Evolutionary conservation across 2,113 vertebrate genomes (phyloP), one percentile per base, ranked within the genome.

Genomic region (Phalacrocorax pelagicus): DNA sequence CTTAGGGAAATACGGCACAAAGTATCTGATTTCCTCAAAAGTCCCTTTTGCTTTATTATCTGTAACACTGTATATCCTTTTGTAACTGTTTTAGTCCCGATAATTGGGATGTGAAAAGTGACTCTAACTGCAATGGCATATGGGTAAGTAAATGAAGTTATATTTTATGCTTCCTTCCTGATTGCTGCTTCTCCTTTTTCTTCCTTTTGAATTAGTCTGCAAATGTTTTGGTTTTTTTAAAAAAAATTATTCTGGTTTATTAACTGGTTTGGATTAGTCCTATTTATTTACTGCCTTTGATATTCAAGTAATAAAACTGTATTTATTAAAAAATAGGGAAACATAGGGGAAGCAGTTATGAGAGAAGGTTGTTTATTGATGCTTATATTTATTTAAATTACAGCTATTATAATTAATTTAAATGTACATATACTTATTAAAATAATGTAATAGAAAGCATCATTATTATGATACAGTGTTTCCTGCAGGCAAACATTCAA

Each of bases 91-190:
- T 54, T 58, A 98, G 98, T 73, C 98, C 98, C 32, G 86, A 97
- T 59, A 91, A 97, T 29, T 98, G 98, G 98, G 98, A 98, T 89
- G 69, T 5, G 12, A 63, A 95, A 30, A 88, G 71, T 42, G 98
- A 98, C 49, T 98, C 98, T 15, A 98, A 98, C 88, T 98, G 98
- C 90, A 98, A 98, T 67, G 98, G 98, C 80, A 98, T 98, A 81
- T 98, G 98, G 98, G 98, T 98, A 93, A 98, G 98, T 75, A 59
- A 86, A 80, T 40, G 15, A 86, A 77, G 13, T 84, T 81, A 4
- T 22, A 21, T n/a, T 11, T 17, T 61, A 10, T 15, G 10, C 15
- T 74, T 40, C 7, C n/a, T 86, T 70, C 82, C 71, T 26, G 42
- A 24, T 36, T 52, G 27, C 69, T 77, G 9, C 8, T 51, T 83